Evolutionary conservation across 2,888 invertebrate genomes (phyloP).

Genomic region (Luperina testacea): DNA sequence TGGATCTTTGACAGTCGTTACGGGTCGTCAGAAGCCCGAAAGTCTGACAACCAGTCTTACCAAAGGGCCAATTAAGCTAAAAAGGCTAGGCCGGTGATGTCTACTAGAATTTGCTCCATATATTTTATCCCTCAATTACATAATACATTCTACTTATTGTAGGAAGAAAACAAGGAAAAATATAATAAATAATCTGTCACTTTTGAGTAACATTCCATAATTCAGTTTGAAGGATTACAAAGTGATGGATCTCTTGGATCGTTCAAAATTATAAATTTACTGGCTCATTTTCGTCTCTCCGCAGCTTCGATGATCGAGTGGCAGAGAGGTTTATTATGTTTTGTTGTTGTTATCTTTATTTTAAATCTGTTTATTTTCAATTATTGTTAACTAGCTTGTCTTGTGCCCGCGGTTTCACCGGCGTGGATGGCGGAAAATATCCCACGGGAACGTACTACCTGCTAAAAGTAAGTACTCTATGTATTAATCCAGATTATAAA

Average conservation of each 20-base stretch:
- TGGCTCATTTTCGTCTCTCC: constrained; percentile 1
- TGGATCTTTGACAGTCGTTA: too few species aligned
- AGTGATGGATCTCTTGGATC: constrained; percentile 41
- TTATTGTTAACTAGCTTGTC: background rate
- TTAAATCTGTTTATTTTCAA: background rate
- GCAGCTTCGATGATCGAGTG: constrained; percentile 26
- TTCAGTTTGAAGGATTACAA: background rate
- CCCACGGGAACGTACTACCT: background rate
- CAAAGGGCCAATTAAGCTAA: too few species aligned
- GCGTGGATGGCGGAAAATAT: background rate
- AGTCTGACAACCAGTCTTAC: too few species aligned
- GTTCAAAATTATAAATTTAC: constrained; percentile 13
- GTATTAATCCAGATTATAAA: background rate
- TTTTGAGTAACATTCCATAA: constrained; percentile 12
- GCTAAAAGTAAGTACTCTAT: too few species aligned
- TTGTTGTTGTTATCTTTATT: background rate
- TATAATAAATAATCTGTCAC: background rate
- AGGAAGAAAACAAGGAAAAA: background rate
- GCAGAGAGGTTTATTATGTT: background rate
- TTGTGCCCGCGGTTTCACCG: background rate
- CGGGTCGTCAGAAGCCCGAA: too few species aligned
- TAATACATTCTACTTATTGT: background rate
- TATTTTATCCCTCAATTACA: background rate
- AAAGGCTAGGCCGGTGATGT: too few species aligned
- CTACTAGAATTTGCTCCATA: background rate